Evolutionary conservation across 2,888 invertebrate species (phyloP), one percentile per base, ranked within the genome.

Genomic region (Lithosia quadra): DNA sequence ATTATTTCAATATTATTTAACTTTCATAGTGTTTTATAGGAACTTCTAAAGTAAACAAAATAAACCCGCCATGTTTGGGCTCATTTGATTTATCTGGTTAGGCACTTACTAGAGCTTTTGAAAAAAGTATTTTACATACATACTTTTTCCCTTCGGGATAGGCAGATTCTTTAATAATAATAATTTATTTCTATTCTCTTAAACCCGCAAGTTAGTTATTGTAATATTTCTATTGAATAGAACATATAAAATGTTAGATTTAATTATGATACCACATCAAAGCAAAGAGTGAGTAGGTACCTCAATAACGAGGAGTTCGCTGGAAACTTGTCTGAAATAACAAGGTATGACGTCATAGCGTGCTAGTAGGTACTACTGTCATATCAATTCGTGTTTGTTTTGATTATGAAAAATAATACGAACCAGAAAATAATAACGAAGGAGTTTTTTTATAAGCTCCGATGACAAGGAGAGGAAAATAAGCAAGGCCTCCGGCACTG

Each of bases 331-430:
- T 49, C 9, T 9, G 49, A 49, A 49, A 49, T 49, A 49, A 49
- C n/a, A 49, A 49, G 49, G n/a, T 9, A 9, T 49, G 1, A 49
- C 49, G n/a, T 49, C n/a, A n/a, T 49, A n/a, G 18, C n/a, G 49
- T 49, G 9, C 43, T 49, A n/a, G 1, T n/a, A n/a, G n/a, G n/a
- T 49, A 8, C 8, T 49, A 49, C n/a, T n/a, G 8, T n/a, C 49
- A 49, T 49, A n/a, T n/a, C n/a, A 49, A 43, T 43, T 49, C 9
- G 43, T 43, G 49, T 49, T 49, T 49, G 43, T 49, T 49, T 49
- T 49, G n/a, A 49, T 49, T 49, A 49, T 49, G 18, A 18, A 49
- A 49, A 49, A 49, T 49, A 49, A 49, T 49, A 49, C 8, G 9
- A 49, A n/a, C 49, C 49, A 49, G n/a, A 49, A 49, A 49, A 49